Percentiles rank a stretch among this genome's conserved stretches.
Evolutionary conservation across 2,113 vertebrate genomes (phyloP).

Genomic region (Poicephalus gulielmi): DNA sequence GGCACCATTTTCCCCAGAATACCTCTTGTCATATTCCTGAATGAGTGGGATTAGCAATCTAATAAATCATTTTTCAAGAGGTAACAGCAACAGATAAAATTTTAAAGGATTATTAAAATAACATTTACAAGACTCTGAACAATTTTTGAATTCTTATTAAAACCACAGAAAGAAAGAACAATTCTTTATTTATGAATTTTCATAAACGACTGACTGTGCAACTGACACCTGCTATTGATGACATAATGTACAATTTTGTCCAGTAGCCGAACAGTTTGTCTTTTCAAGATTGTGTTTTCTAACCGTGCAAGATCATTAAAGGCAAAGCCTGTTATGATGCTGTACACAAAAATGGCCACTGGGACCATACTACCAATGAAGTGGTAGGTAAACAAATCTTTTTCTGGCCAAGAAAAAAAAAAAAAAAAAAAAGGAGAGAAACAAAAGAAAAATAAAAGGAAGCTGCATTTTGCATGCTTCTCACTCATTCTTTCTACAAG

Average conservation of each 20-base stretch:
- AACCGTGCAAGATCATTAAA: constrained; percentile 88
- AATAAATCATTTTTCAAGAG: constrained; percentile 86
- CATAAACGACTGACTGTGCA: constrained; percentile 84
- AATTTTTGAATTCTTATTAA: constrained; percentile 91
- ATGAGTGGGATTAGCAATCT: constrained; percentile 88
- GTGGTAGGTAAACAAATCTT: constrained; percentile 92
- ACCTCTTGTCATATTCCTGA: constrained; percentile 87
- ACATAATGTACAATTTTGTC: constrained; percentile 81
- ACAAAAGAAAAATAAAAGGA: constrained; percentile 45
- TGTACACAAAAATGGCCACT: constrained; percentile 87
- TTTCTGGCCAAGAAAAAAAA: constrained; percentile 79
- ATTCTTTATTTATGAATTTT: constrained; percentile 82
- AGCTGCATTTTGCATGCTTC: constrained; percentile 84
- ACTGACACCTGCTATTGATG: constrained; percentile 81
- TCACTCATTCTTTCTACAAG: constrained; percentile 85
- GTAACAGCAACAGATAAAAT: constrained; percentile 89
- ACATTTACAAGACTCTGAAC: constrained; percentile 97
- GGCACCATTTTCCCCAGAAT: constrained; percentile 87
- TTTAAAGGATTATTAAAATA: constrained; percentile 98
- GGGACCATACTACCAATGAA: constrained; percentile 90
- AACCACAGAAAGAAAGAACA: constrained; percentile 85
- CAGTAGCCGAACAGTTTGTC: constrained; percentile 79
- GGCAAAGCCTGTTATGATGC: constrained; percentile 88
- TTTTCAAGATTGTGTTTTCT: constrained; percentile 78
- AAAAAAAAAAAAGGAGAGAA: background rate